These are phyloP conservation scores for Botrylloides violaceus DNA, from an alignment of 23 tunicate species.

Conservation along the genomic window DNA sequence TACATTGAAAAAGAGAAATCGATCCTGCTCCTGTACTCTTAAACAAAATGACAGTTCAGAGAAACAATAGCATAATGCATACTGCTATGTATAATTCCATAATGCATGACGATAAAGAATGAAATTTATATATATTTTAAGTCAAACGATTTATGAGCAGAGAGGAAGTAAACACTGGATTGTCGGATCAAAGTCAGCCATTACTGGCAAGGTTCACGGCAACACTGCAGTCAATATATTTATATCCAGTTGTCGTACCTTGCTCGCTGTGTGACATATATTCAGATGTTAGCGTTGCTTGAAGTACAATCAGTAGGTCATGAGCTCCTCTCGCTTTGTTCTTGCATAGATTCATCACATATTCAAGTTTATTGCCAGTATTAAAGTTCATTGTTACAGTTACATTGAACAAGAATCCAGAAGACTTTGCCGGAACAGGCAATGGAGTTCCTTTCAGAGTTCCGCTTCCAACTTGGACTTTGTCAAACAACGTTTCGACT, in stretches of 20 bases:
- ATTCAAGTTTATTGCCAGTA: slow-evolving; percentile 35
- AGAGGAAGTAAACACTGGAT: no score
- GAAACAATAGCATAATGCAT: no score
- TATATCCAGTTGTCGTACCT: not conserved
- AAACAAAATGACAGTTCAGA: no score
- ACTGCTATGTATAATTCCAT: no score
- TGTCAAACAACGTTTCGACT: slow-evolving; percentile 60
- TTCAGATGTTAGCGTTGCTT: slow-evolving; percentile 53
- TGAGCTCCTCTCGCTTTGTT: slow-evolving; percentile 50
- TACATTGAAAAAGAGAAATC: no score
- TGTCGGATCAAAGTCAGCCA: no score
- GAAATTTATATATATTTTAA: no score
- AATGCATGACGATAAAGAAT: no score
- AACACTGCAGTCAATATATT: slow-evolving; percentile 25
- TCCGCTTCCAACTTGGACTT: slow-evolving; percentile 52
- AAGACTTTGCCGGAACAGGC: slow-evolving; percentile 14
- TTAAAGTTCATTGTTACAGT: slow-evolving; percentile 19
- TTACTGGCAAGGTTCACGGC: no score
- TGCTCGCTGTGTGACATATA: slow-evolving; percentile 67
- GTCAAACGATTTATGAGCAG: no score
- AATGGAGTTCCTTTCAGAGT: slow-evolving; percentile 21
- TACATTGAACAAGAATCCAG: slow-evolving; percentile 21
- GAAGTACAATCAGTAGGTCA: slow-evolving; percentile 53
- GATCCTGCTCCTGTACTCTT: no score
- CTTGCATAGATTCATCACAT: slow-evolving; percentile 40